Evolutionary conservation across 2,797 vertebrate genomes (phyloP).

Genomic region (Thaleichthys pacificus): DNA sequence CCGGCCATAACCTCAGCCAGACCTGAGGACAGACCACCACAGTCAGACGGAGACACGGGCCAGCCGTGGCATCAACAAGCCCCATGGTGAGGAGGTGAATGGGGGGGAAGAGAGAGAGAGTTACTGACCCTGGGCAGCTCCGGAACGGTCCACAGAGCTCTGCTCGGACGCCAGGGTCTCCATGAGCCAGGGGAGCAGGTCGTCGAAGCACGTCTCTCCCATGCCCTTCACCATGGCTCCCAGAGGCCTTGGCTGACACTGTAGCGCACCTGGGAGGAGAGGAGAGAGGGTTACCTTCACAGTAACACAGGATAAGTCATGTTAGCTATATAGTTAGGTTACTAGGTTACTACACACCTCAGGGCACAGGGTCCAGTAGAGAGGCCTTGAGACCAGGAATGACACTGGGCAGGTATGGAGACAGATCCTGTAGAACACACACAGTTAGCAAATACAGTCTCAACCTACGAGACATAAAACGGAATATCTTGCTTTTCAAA

Average conservation of each 20-base stretch:
- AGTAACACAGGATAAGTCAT: not conserved
- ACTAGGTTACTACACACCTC: slow-evolving; percentile 77
- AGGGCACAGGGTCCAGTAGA: slow-evolving; percentile 93
- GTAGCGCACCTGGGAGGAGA: slow-evolving; percentile 86
- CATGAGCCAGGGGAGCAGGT: slow-evolving; percentile 97
- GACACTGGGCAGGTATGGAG: slow-evolving; percentile 95
- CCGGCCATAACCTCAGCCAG: slow-evolving; percentile 98
- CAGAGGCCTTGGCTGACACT: slow-evolving; percentile 94
- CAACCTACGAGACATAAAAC: not conserved
- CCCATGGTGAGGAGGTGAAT: not conserved
- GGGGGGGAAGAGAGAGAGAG: not conserved
- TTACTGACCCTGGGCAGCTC: slow-evolving; percentile 91
- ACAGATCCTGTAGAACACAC: slow-evolving; percentile 83
- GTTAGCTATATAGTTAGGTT: no score
- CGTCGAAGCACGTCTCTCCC: slow-evolving; percentile 96
- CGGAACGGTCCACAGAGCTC: slow-evolving; percentile 98
- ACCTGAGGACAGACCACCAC: slow-evolving; percentile 67
- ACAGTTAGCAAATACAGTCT: slow-evolving; percentile 4
- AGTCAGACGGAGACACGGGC: no score
- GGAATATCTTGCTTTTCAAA: not conserved
- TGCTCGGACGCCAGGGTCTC: slow-evolving; percentile 96
- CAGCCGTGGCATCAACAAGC: not conserved
- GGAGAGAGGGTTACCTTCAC: not conserved
- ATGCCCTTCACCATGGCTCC: slow-evolving; percentile 99
- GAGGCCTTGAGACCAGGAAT: slow-evolving; percentile 95